These are phyloP conservation scores for Caenorhabditis panamensis DNA, from an alignment of 2,888 invertebrate genomes.

Conservation along the genomic window DNA sequence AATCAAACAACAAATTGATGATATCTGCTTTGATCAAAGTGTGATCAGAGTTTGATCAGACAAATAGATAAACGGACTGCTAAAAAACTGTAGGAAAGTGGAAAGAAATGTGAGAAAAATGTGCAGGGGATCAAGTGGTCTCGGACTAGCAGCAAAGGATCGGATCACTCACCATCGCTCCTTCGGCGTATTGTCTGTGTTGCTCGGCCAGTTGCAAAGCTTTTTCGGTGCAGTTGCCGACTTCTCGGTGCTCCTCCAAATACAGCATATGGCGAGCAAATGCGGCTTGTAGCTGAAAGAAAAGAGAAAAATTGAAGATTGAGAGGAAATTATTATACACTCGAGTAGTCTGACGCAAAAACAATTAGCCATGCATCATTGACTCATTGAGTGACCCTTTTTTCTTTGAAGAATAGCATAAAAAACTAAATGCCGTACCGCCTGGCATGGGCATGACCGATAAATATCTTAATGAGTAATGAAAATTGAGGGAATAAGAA, in stretches of 20 bases:
- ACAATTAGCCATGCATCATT: constrained; percentile 51
- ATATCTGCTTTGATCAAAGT: constrained; percentile 15
- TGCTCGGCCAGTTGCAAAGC: constrained; percentile 81
- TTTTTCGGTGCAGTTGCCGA: constrained; percentile 80
- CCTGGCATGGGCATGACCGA: background rate
- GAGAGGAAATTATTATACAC: constrained; percentile 37
- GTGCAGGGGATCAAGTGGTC: constrained; percentile 40
- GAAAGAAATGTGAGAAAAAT: constrained; percentile 8
- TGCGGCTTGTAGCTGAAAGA: constrained; percentile 82
- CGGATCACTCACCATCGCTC: constrained; percentile 81
- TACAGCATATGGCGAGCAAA: constrained; percentile 82
- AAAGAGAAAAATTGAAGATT: constrained; percentile 6
- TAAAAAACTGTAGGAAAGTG: too few species aligned
- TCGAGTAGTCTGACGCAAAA: constrained; percentile 26
- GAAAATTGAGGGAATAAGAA: constrained; percentile 11
- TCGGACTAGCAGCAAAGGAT: constrained; percentile 2
- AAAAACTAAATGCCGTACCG: background rate
- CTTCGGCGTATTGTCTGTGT: constrained; percentile 82
- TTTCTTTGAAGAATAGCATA: background rate
- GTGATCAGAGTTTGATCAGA: background rate
- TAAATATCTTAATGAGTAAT: background rate
- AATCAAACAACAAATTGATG: constrained; percentile 9
- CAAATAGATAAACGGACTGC: constrained; percentile 25
- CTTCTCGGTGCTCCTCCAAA: constrained; percentile 82
- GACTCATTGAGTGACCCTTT: constrained; percentile 34